A percentile compares a stretch with the other conserved stretches of the same genome.
Evolutionary conservation across 2,113 vertebrate genomes (phyloP).

Genomic region (Suricata suricatta): DNA sequence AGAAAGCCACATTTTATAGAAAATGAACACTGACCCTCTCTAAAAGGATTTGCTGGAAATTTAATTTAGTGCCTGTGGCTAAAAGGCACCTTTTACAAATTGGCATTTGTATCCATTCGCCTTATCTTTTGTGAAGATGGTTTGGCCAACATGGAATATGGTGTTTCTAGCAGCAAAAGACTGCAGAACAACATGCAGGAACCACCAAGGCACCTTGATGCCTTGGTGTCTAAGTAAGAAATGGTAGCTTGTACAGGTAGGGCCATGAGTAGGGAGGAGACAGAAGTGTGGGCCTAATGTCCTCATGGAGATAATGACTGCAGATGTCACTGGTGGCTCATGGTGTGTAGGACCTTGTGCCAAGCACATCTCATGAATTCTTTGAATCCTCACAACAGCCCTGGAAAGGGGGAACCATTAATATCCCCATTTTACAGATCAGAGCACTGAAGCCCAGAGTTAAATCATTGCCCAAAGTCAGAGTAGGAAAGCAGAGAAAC

Average conservation of each 20-base stretch:
- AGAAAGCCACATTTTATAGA: slow-evolving; percentile 88
- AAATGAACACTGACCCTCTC: slow-evolving; percentile 90
- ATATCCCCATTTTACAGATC: neutral
- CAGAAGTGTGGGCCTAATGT: neutral
- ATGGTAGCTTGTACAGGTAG: neutral
- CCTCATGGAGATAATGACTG: fast-evolving
- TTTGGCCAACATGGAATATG: slow-evolving; percentile 57
- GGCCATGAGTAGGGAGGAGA: neutral
- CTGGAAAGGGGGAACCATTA: no score
- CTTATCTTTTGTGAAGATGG: slow-evolving; percentile 72
- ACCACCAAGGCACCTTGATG: neutral
- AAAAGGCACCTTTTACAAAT: slow-evolving; percentile 84
- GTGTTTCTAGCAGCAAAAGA: slow-evolving; percentile 51
- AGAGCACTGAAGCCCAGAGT: neutral
- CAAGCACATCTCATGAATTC: neutral
- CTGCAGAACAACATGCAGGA: neutral
- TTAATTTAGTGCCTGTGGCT: slow-evolving; percentile 88
- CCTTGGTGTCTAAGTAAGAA: neutral
- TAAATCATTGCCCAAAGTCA: neutral
- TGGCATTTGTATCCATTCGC: slow-evolving; percentile 79
- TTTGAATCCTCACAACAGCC: neutral
- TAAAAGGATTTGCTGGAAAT: slow-evolving; percentile 94
- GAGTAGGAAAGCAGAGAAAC: neutral
- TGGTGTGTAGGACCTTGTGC: neutral
- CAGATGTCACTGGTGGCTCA: neutral